Evolutionary conservation across 1,140 invertebrate species (phyloP).

Genomic region (Dryas iulia): DNA sequence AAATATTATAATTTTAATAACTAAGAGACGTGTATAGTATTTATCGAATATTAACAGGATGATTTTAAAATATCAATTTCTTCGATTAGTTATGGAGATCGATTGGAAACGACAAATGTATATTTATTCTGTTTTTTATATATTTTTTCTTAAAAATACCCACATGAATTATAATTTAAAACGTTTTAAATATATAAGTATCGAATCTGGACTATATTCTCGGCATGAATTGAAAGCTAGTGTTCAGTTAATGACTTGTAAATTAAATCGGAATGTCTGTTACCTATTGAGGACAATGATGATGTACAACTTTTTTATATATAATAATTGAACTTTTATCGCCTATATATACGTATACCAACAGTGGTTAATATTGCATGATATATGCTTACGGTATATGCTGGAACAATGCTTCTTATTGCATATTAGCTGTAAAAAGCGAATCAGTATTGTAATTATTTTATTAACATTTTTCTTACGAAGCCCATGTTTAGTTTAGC

Average conservation of each 20-base stretch:
- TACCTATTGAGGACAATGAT: background rate
- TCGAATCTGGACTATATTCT: background rate
- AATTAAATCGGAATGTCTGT: background rate
- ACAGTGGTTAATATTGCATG: background rate
- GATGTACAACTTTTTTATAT: background rate
- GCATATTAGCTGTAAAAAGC: background rate
- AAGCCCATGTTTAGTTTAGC: background rate
- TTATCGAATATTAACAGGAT: background rate
- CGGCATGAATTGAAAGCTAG: background rate
- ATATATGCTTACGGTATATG: background rate
- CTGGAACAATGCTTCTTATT: background rate
- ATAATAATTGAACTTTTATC: background rate
- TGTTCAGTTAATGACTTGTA: background rate
- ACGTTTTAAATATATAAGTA: background rate
- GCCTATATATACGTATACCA: background rate
- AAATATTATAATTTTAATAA: background rate
- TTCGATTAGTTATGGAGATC: background rate
- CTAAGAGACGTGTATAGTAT: background rate
- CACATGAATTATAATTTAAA: conserved; percentile 42
- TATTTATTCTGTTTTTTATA: background rate
- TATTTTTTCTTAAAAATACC: conserved; percentile 59
- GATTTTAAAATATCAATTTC: no score
- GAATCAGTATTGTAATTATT: background rate
- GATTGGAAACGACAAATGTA: background rate
- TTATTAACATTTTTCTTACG: background rate